Percentiles rank a stretch among this genome's conserved stretches.
These are phyloP conservation scores for Patagioenas fasciata DNA, from an alignment of 2,113 vertebrate genomes.

Conservation along the genomic window DNA sequence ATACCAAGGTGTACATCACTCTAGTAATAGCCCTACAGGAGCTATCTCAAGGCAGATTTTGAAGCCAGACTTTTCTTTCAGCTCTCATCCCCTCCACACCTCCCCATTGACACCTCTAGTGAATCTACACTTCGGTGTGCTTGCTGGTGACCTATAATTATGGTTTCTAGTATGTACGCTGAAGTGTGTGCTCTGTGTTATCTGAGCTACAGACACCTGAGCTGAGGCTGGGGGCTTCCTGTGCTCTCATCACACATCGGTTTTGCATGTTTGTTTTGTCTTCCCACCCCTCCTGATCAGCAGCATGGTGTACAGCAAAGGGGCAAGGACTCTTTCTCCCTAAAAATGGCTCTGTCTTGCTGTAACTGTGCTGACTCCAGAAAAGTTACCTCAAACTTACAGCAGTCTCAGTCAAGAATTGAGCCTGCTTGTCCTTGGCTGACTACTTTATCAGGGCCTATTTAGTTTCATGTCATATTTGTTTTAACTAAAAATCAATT, in stretches of 20 bases:
- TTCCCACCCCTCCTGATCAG: background rate
- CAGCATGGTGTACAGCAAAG: rapidly evolving
- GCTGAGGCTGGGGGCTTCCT: background rate
- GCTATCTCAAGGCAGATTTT: background rate
- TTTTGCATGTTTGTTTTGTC: background rate
- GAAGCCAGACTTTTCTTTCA: background rate
- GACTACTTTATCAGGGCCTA: background rate
- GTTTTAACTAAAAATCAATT: background rate
- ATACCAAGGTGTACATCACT: too few relatives aligned
- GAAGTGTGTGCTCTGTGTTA: background rate
- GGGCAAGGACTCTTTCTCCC: background rate
- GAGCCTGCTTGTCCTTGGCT: background rate
- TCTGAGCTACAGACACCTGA: background rate
- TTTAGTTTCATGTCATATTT: background rate
- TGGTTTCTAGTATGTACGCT: background rate
- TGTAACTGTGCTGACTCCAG: background rate
- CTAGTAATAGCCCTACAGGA: background rate
- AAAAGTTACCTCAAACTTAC: background rate
- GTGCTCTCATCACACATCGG: rapidly evolving
- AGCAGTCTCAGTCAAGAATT: background rate
- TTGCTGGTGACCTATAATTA: too few relatives aligned
- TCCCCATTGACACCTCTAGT: background rate
- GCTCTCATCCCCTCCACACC: background rate
- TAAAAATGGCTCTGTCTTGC: background rate
- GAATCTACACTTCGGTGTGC: background rate